Evolutionary conservation across 2,113 vertebrate genomes (phyloP).

Genomic region (Acanthisitta chloris): DNA sequence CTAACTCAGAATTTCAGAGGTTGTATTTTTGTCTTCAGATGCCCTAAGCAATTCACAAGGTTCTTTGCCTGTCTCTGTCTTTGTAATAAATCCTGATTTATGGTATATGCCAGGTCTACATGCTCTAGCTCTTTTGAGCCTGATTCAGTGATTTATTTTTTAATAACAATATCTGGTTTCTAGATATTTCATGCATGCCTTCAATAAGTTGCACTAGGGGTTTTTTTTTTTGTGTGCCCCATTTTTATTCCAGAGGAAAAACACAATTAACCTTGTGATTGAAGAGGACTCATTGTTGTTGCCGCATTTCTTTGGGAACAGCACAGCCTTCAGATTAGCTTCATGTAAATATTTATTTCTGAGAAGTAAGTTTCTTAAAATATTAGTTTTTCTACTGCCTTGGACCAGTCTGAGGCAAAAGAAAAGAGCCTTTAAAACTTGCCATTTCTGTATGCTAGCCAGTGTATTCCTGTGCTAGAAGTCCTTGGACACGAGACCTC

Average conservation of each 20-base stretch:
- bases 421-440: not conserved
- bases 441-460: not conserved
- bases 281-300: not conserved
- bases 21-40: not conserved
- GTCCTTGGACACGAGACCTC: not conserved
- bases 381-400: not conserved
- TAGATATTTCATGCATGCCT: not conserved
- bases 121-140: not conserved
- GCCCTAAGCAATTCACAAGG: accelerated
- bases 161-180: not conserved
- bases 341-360: not conserved
- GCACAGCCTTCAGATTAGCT: not conserved
- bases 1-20: not conserved
- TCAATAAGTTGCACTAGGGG: not conserved
- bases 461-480: not conserved
- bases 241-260: not conserved
- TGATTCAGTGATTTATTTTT: not conserved
- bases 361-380: not conserved
- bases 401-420: not conserved
- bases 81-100: not conserved
- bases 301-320: not conserved
- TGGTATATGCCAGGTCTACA: accelerated
- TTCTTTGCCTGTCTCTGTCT: not conserved
- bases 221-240: not conserved
- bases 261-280: not conserved